Base-by-base conservation (phyloP, 2,113 vertebrate species). In the Nothocercus nigrocapillus region DNA sequence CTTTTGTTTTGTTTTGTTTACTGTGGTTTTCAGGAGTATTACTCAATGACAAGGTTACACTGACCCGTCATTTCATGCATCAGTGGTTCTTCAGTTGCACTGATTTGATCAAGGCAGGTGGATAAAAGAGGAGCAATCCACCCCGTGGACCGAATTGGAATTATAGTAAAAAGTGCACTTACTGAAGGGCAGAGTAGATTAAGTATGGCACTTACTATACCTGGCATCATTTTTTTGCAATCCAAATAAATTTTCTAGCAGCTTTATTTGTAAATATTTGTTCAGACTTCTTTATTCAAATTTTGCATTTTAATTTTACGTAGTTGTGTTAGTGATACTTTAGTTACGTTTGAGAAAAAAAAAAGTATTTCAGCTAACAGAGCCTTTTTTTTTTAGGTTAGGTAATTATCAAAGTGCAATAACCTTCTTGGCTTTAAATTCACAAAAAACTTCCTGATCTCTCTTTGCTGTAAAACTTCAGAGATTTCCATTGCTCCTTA, bases 31-130 rank as follows among this genome's bases (percentile, higher is more conserved):
- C 82, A 64, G 62, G 53, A 73, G 32, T 86, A 86, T 90, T 90
- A 51, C 66, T 88, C 34, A 69, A 58, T 69, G 62, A 76, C 81
- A 95, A 93, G 92, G 88, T 97, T 96, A 90, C 82, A 75, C 20
- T 96, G 93, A 94, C 90, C 88, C 79, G 66, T 86, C 85, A 88
- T 93, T 95, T 96, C 90, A 95, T 94, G 93, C 95, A 88, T 93
- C 91, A 96, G 90, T 83, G 88, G 76, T 90, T 97, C 93, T 85
- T 96, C 88, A 95, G 62, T 93, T 92, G 69, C 58, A 78, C 82
- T 95, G 90, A 96, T 95, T 92, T 93, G 90, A 95, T 93, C 20
- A 3, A 5, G 47, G 66, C 74, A 53, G 61, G 74, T 27, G 66
- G 86, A 92, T 93, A 76, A 91, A 93, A 94, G 75, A 90, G 88